phyloP scores from a whole-genome alignment of 2,888 invertebrate species.

The Calameuta pallipes region DNA sequence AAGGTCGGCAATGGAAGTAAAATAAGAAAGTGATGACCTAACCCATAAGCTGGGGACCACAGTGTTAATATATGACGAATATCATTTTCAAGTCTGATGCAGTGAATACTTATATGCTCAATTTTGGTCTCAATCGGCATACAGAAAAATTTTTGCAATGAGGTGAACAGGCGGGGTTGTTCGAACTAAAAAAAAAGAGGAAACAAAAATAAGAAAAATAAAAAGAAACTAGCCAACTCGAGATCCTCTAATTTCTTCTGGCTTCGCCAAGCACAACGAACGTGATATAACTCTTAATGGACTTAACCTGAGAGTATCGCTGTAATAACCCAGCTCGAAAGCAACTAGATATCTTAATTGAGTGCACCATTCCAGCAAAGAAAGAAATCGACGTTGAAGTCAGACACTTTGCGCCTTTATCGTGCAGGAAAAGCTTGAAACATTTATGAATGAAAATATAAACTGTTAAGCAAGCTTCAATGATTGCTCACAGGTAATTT shows the following conservation, averaged over 20 bases:
- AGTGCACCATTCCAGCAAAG: neutral
- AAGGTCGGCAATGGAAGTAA: neutral
- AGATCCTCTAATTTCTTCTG: neutral
- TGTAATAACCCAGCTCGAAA: neutral
- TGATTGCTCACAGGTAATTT: no score
- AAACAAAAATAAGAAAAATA: no score
- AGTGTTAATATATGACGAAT: neutral
- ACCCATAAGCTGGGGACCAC: neutral
- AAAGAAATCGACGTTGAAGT: neutral
- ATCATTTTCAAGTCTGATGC: no score
- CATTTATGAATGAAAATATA: no score
- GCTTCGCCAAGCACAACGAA: neutral
- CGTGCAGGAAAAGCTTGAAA: no score
- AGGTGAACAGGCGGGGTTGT: no score
- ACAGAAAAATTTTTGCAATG: no score
- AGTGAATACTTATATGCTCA: no score
- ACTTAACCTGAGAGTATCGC: neutral
- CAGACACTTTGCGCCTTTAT: no score
- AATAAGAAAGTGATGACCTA: neutral
- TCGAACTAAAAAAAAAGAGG: no score
- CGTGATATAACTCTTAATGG: conserved; percentile 2
- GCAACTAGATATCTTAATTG: neutral
- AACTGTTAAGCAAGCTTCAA: no score
- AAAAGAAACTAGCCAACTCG: neutral
- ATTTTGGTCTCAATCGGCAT: no score